Evolutionary conservation across 2,888 invertebrate species (phyloP), one percentile per base, ranked within the genome.

Genomic region (Acronicta aceris): DNA sequence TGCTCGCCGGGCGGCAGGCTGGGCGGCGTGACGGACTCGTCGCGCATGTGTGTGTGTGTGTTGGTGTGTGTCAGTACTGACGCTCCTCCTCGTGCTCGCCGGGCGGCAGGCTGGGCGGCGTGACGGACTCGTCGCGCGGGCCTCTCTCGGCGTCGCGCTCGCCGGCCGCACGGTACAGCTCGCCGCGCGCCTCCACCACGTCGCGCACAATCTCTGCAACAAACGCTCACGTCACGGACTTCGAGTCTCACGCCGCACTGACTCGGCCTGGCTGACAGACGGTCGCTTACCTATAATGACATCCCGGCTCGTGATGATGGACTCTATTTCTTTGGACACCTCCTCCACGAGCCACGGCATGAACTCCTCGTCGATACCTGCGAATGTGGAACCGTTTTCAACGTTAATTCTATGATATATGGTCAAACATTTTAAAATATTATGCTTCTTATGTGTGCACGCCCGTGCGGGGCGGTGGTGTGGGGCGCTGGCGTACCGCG

Each of bases 291-390:
- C 97, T 78, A 97, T 96, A 53, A 98, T 95, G 63, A 98, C 95
- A 86, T 98, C 97, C 64, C 97, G 95, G 73, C 97, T 97, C 81
- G 97, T 96, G 72, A 98, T 96, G 89, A 97, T 96, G 65, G 96
- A 96, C 79, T 97, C 97, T 81, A 98, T 95, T 92, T 98, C 98
- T 65, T 95, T 95, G 51, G 97, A 96, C 49, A 98, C 98, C 89
- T 97, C 97, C 54, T 96, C 95, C 92, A 97, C 96, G 74, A 98
- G 92, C 98, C 98, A 98, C 52, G 98, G 98, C 95, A 98, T 96
- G 92, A 98, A 97, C 56, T 96, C 96, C 76, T 97, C 96, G 81
- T 97, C 97, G 38, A 97, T 95, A 63, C 97, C 97, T 96, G 93
- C 77, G 13, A 55, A 36, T 9, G 55, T 30, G 16, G 45, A 6